Percentiles rank a stretch among this genome's conserved stretches.
Evolutionary conservation across 2,113 vertebrate species (phyloP).

Genomic region (Ctenodactylus gundi): DNA sequence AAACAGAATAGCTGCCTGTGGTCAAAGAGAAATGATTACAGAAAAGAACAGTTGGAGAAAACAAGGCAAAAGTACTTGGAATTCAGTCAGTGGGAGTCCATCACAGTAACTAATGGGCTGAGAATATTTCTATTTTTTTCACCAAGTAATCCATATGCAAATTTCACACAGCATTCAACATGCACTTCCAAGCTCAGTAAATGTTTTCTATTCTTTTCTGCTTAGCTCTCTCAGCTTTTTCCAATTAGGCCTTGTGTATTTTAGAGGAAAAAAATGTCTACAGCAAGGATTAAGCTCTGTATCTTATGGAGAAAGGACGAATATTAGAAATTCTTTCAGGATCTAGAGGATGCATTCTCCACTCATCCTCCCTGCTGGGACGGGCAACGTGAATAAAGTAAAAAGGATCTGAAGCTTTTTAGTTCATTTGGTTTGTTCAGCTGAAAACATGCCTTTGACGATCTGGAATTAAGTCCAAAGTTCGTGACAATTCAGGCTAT

Average conservation of each 20-base stretch:
- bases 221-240: slow-evolving; percentile 82
- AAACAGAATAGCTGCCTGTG: slow-evolving; percentile 46
- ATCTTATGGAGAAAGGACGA: slow-evolving; percentile 81
- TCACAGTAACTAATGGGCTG: slow-evolving; percentile 79
- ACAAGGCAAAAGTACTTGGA: slow-evolving; percentile 75
- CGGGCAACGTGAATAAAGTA: slow-evolving; percentile 75
- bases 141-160: slow-evolving; percentile 81
- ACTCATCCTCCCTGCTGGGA: slow-evolving; percentile 76
- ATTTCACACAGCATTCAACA: slow-evolving; percentile 82
- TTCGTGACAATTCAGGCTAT: slow-evolving; percentile 76
- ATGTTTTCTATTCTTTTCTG: slow-evolving; percentile 82
- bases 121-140: slow-evolving; percentile 79
- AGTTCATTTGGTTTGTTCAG: slow-evolving; percentile 78
- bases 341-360: slow-evolving; percentile 78
- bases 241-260: slow-evolving; percentile 84
- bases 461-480: slow-evolving; percentile 77
- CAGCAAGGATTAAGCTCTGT: slow-evolving; percentile 83
- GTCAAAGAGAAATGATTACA: slow-evolving; percentile 63
- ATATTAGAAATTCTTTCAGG: slow-evolving; percentile 83
- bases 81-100: slow-evolving; percentile 78
- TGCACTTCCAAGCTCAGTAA: slow-evolving; percentile 78
- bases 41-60: slow-evolving; percentile 81
- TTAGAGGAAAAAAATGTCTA: slow-evolving; percentile 78
- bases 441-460: slow-evolving; percentile 77
- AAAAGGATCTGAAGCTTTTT: slow-evolving; percentile 66